Conservation (phyloP, 2,888 invertebrate species). For the Caenorhabditis sp. region DNA sequence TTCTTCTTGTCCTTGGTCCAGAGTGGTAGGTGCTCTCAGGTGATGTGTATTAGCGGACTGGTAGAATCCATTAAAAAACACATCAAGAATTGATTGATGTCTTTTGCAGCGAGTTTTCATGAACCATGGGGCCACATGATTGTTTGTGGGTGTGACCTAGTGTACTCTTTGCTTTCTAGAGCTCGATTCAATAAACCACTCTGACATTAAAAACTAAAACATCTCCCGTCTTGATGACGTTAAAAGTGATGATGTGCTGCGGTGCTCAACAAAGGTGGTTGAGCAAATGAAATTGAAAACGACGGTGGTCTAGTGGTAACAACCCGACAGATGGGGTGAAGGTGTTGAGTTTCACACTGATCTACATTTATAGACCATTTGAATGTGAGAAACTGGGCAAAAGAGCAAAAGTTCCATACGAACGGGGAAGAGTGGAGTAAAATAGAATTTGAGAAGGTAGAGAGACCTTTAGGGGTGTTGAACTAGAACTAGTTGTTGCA, state of each 20-base stretch:
- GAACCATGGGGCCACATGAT: not conserved
- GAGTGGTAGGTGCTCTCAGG: slow-evolving; percentile 9
- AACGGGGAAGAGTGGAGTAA: slow-evolving; percentile 23
- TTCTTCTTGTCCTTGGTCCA: not conserved
- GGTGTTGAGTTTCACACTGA: slow-evolving; percentile 56
- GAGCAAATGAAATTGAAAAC: slow-evolving; percentile 59
- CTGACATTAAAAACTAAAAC: slow-evolving; percentile 1
- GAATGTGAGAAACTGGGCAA: slow-evolving; percentile 12
- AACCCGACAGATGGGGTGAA: slow-evolving; percentile 12
- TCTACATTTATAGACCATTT: slow-evolving; percentile 48
- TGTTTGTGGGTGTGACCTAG: not conserved
- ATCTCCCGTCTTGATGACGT: slow-evolving; percentile 33
- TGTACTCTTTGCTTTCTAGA: not conserved
- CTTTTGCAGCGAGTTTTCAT: not conserved
- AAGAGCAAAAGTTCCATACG: slow-evolving; percentile 39
- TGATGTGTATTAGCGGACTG: not conserved
- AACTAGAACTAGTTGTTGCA: slow-evolving; percentile 2
- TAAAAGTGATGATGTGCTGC: slow-evolving; percentile 34
- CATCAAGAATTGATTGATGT: not conserved
- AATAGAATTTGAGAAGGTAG: not conserved
- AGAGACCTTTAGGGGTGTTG: not conserved
- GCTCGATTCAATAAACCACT: not conserved
- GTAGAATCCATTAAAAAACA: not conserved
- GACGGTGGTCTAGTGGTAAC: slow-evolving; percentile 39
- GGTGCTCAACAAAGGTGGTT: not conserved